A percentile compares a stretch with the other conserved stretches of the same genome.
Evolutionary conservation across 64 coral and sea anemone species (phyloP).

Genomic region (Montipora sp.): DNA sequence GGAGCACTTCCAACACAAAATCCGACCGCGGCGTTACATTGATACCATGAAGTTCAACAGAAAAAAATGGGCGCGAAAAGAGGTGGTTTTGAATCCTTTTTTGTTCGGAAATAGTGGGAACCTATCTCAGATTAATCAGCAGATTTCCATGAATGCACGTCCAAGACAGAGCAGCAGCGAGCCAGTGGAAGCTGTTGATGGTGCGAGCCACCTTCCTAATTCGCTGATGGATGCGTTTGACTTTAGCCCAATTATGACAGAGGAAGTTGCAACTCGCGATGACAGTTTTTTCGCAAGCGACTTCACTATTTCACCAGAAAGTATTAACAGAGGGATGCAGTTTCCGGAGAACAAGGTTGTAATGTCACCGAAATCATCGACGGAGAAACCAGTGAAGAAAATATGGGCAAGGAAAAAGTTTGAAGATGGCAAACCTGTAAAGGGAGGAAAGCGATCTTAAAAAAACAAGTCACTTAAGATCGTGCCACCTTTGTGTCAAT

Average conservation of each 20-base stretch:
- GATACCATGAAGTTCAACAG: slow-evolving; percentile 39
- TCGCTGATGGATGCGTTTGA: neutral
- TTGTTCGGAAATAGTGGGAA: slow-evolving; percentile 13
- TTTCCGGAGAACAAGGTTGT: neutral
- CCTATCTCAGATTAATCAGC: neutral
- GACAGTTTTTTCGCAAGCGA: neutral
- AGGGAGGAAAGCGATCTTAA: slow-evolving; percentile 18
- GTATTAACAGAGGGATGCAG: neutral
- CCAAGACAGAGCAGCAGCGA: neutral
- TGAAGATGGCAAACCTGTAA: slow-evolving; percentile 19
- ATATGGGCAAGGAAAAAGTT: slow-evolving; percentile 21
- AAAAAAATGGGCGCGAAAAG: slow-evolving; percentile 54
- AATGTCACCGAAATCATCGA: neutral
- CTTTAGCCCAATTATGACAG: neutral
- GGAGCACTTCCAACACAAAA: slow-evolving; percentile 22
- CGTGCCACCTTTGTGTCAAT: too few species aligned
- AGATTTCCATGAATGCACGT: neutral
- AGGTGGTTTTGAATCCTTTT: slow-evolving; percentile 56
- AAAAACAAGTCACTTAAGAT: too few species aligned
- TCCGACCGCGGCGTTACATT: slow-evolving; percentile 42
- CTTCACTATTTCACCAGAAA: neutral
- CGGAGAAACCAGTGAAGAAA: slow-evolving; percentile 20
- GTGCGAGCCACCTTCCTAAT: neutral
- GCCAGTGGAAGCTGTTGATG: neutral
- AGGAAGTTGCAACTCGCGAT: neutral